These are phyloP conservation scores for Erpetoichthys calabaricus DNA, from an alignment of 2,797 vertebrate species.

Conservation along the genomic window DNA sequence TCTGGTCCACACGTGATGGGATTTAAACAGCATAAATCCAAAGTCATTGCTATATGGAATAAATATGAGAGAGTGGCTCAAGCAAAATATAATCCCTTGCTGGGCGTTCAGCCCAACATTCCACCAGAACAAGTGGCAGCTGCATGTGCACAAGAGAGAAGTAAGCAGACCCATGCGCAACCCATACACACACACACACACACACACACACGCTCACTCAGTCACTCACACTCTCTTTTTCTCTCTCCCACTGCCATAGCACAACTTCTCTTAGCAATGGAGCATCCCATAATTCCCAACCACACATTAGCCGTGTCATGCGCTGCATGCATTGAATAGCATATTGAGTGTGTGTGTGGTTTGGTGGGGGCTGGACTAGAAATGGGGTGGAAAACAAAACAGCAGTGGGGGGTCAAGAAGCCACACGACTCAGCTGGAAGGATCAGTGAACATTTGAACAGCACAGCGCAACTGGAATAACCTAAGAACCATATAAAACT, in stretches of 20 bases:
- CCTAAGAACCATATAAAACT: slow-evolving; percentile 36
- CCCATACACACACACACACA: not conserved
- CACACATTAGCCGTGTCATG: slow-evolving; percentile 35
- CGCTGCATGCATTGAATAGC: not conserved
- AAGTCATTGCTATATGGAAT: not conserved
- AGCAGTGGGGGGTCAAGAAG: too few relatives aligned
- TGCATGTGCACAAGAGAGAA: not conserved
- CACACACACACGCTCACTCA: not conserved
- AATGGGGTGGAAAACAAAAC: not conserved
- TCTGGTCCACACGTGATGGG: not conserved
- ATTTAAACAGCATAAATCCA: not conserved
- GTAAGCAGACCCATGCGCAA: too few relatives aligned
- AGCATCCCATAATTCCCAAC: slow-evolving; percentile 32
- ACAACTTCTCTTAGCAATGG: slow-evolving; percentile 38
- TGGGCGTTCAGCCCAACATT: slow-evolving; percentile 1
- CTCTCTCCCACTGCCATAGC: slow-evolving; percentile 3
- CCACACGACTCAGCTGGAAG: not conserved
- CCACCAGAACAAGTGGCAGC: slow-evolving; percentile 4
- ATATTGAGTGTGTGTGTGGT: not conserved
- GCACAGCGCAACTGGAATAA: not conserved
- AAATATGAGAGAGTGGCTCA: slow-evolving; percentile 2
- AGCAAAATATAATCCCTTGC: not conserved
- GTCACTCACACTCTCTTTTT: not conserved
- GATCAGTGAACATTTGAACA: not conserved
- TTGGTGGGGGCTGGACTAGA: not conserved